phyloP scores from a whole-genome alignment of 2,113 vertebrate genomes.

The Gnathonemus longibarbis region DNA sequence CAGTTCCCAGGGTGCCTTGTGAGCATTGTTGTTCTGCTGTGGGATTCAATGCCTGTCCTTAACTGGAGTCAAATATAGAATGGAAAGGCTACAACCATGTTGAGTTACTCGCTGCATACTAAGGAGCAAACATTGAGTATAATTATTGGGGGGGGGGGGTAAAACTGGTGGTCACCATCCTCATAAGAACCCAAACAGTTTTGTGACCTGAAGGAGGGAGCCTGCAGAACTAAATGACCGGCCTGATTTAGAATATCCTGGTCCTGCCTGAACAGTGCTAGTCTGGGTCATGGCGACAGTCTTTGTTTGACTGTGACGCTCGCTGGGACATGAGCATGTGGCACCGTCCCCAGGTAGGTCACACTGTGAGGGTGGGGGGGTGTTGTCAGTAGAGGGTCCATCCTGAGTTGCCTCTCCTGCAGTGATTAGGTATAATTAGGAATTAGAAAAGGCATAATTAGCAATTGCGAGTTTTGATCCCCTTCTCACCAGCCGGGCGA shows the following conservation, averaged over 20 bases:
- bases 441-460: slow-evolving; percentile 26
- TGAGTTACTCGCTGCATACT: neutral
- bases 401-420: neutral
- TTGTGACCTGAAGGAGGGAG: neutral
- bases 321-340: neutral
- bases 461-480: slow-evolving; percentile 15
- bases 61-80: neutral
- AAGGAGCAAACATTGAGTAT: neutral
- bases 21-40: neutral
- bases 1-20: neutral
- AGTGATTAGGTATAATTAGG: neutral
- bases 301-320: neutral
- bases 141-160: neutral
- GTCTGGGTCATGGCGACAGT: neutral
- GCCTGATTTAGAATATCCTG: neutral
- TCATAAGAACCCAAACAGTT: neutral
- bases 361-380: neutral
- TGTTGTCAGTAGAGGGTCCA: slow-evolving; percentile 7
- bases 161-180: neutral
- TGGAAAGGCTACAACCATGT: neutral
- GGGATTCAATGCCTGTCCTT: neutral
- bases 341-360: neutral
- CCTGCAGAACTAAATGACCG: neutral
- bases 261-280: neutral
- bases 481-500: neutral